Conservation (phyloP, 2,113 vertebrate genomes). For the Empidonax alnorum region DNA sequence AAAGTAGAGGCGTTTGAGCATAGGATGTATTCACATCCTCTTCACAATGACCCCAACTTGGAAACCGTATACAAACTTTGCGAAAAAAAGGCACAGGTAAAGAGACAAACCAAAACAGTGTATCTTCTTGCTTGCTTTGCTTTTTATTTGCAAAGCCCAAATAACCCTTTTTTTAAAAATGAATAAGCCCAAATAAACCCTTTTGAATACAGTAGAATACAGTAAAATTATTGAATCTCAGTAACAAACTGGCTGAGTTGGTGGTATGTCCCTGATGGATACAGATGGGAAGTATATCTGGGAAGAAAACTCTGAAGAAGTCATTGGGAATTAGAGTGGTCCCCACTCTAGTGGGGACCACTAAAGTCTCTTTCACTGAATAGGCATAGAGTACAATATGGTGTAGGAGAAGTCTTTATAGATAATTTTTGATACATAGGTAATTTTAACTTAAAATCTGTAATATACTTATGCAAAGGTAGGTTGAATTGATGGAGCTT, state of each 20-base stretch:
- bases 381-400: neutral
- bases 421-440: neutral
- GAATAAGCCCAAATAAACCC: neutral
- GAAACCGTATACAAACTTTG: constrained; percentile 92
- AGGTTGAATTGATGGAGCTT: neutral
- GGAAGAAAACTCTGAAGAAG: neutral
- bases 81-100: constrained; percentile 94
- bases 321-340: neutral
- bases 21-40: constrained; percentile 95
- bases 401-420: neutral
- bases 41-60: constrained; percentile 92
- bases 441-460: neutral
- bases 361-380: neutral
- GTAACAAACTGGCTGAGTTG: neutral
- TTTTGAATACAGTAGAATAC: neutral
- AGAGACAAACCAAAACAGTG: neutral
- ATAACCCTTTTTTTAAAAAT: neutral
- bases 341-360: too few relatives aligned
- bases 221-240: neutral
- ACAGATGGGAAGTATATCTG: neutral
- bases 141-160: neutral
- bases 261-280: neutral
- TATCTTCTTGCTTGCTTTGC: neutral
- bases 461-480: neutral
- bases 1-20: constrained; percentile 97